A percentile compares a stretch with the other conserved stretches of the same genome.
Evolutionary conservation across 2,888 invertebrate genomes (phyloP).

Genomic region (Euplagia quadripunctaria): DNA sequence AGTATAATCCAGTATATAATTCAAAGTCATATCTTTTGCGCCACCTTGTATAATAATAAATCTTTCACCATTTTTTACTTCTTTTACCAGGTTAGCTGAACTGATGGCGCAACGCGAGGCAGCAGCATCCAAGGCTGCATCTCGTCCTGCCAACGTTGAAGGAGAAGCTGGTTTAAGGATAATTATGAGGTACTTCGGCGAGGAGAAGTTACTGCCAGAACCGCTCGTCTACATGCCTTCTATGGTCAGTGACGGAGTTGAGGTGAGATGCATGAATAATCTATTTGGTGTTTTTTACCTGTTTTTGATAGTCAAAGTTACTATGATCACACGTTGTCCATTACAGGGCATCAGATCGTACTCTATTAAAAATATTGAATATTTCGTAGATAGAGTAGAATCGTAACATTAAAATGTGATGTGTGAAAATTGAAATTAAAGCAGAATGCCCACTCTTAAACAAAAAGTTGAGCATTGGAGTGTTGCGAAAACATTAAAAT

Average conservation of each 20-base stretch:
- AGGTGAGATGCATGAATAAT: constrained; percentile 62
- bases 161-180: constrained; percentile 84
- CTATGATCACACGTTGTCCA: no score
- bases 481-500: no score
- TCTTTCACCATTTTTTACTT: no score
- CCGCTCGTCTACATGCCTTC: constrained; percentile 86
- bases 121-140: constrained; percentile 72
- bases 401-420: not conserved
- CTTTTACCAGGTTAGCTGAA: constrained; percentile 78
- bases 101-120: constrained; percentile 83
- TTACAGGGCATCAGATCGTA: not conserved
- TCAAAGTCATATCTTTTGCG: no score
- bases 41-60: no score
- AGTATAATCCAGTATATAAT: no score
- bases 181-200: constrained; percentile 88
- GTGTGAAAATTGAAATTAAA: not conserved
- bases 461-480: no score
- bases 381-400: not conserved
- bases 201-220: constrained; percentile 85
- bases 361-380: not conserved
- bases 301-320: not conserved
- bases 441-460: no score
- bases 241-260: constrained; percentile 80
- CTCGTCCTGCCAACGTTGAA: constrained; percentile 57
- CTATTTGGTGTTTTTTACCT: not conserved